phyloP scores from a whole-genome alignment of 2,113 vertebrate species.

The Glareola pratincola region DNA sequence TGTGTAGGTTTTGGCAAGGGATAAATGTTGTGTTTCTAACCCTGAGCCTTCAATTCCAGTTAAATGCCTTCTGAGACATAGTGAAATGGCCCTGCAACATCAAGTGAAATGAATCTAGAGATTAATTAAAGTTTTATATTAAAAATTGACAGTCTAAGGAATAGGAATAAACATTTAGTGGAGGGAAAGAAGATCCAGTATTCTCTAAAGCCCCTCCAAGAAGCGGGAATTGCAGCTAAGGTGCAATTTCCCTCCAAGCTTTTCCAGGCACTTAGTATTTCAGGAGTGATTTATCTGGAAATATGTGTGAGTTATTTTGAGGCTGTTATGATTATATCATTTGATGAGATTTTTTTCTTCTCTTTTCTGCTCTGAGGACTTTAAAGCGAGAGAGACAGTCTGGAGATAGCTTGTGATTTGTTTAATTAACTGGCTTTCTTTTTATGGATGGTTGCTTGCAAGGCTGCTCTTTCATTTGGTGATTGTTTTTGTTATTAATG shows the following conservation, averaged over 20 bases:
- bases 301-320: slow-evolving; percentile 62
- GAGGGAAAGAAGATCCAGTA: not conserved
- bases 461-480: slow-evolving; percentile 62
- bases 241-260: slow-evolving; percentile 32
- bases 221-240: slow-evolving; percentile 12
- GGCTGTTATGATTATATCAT: slow-evolving; percentile 66
- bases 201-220: slow-evolving; percentile 8
- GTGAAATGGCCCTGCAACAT: not conserved
- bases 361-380: slow-evolving; percentile 48
- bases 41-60: slow-evolving; percentile 13
- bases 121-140: slow-evolving; percentile 56
- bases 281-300: slow-evolving; percentile 63
- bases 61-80: slow-evolving; percentile 7
- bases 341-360: slow-evolving; percentile 56
- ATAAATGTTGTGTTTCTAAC: slow-evolving; percentile 22
- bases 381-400: slow-evolving; percentile 61
- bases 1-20: not conserved
- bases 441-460: slow-evolving; percentile 66
- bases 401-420: slow-evolving; percentile 56
- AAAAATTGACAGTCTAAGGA: slow-evolving; percentile 12
- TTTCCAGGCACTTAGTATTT: slow-evolving; percentile 53
- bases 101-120: slow-evolving; percentile 30
- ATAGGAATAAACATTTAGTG: slow-evolving; percentile 1
- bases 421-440: slow-evolving; percentile 63
- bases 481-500: slow-evolving; percentile 67